Evolutionary conservation across 1,140 invertebrate genomes (phyloP).

Genomic region (Zaprionus nigranus): DNA sequence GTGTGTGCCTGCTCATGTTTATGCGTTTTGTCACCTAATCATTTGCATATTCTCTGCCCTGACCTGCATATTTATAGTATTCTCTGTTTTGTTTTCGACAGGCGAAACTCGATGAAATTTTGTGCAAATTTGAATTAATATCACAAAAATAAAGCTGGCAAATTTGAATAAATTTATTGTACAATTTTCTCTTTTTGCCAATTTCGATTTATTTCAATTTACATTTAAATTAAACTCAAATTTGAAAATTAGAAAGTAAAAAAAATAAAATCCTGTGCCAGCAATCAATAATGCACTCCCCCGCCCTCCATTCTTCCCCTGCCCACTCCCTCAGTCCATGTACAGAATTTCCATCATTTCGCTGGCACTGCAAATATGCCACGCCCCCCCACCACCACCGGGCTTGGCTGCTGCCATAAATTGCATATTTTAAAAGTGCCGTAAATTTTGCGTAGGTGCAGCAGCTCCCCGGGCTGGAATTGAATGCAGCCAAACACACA

Average conservation of each 20-base stretch:
- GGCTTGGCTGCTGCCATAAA: slow-evolving; percentile 54
- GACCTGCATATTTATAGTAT: slow-evolving; percentile 5
- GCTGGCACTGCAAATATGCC: neutral
- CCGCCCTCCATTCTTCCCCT: too few species aligned
- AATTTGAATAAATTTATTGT: neutral
- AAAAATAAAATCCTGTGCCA: neutral
- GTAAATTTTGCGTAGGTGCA: slow-evolving; percentile 76
- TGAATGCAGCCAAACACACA: slow-evolving; percentile 39
- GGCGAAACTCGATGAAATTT: slow-evolving; percentile 1
- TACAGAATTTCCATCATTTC: slow-evolving; percentile 36
- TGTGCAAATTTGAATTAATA: neutral
- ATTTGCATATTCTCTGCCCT: slow-evolving; percentile 60
- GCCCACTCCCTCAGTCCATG: neutral
- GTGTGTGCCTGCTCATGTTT: slow-evolving; percentile 6
- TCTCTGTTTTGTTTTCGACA: slow-evolving; percentile 21
- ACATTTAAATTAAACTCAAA: neutral
- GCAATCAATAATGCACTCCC: neutral
- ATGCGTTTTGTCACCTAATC: slow-evolving; percentile 65
- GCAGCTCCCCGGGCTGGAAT: slow-evolving; percentile 62
- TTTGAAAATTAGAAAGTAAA: neutral
- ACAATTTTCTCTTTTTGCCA: neutral
- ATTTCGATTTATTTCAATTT: neutral
- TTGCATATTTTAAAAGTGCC: slow-evolving; percentile 78
- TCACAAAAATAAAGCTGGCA: neutral
- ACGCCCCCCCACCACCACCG: slow-evolving; percentile 25